Evolutionary conservation across 2,113 vertebrate species (phyloP), one percentile per base, ranked within the genome.

Genomic region (Zosterops borbonicus): DNA sequence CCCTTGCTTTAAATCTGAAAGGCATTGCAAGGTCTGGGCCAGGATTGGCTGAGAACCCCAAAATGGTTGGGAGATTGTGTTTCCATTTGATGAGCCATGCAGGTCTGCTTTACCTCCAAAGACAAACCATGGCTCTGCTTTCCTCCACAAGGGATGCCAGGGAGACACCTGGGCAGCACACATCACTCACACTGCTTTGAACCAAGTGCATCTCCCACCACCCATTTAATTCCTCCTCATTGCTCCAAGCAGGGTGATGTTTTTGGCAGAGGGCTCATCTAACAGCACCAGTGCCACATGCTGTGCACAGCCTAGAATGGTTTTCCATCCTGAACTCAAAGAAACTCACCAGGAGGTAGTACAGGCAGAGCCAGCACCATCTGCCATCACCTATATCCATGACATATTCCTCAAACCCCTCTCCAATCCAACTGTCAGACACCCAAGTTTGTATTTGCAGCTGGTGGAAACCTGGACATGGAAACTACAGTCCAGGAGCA

Each of bases 131-230:
- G 39, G 47, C 2, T 78, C 55, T 78, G 55, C 55, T 69, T 27
- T 53, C 18, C 60, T 2, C 24, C n/a, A 39, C 9, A 22, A 60
- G 49, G 0, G 0, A 22, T 0, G 6, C 60, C 0, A 0, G 47
- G 41, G 53, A 31, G n/a, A 1, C 5, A 4, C 49, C 58, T 1
- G 21, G 62, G 64, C 56, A 50, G 35, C 50, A 11, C 1, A 1
- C 46, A 63, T 29, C 5, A 2, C 33, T 77, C 49, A 16, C 23
- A 10, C 25, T 50, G 20, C 3, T 22, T 8, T 5, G 17, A 79
- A 31, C 39, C 13, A n/a, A 31, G 27, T 2, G 29, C 62, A 9
- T 63, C 52, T 60, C 58, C 89, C 71, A 46, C 37, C 33, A 56
- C 53, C 37, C 53, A 5, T 28, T 35, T 12, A 44, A 21, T n/a